phyloP scores from a whole-genome alignment of 2,113 vertebrate species.

The Erythrocebus patas region DNA sequence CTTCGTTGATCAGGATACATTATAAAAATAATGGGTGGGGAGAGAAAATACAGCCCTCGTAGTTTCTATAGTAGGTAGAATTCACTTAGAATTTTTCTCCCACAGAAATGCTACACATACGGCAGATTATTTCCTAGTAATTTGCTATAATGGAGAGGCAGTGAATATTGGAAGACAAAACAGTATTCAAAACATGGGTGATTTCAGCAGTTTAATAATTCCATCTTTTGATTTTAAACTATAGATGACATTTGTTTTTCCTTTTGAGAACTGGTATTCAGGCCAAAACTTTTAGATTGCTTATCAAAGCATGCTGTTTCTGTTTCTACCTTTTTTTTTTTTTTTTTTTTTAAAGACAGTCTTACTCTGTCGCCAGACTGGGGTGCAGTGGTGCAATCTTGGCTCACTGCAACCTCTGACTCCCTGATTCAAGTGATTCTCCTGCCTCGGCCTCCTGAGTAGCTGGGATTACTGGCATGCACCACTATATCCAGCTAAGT shows the following conservation, averaged over 20 bases:
- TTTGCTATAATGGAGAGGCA: neutral
- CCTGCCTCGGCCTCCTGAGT: no score
- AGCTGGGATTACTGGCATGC: no score
- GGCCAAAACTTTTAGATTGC: neutral
- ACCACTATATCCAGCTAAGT: no score
- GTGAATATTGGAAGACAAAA: neutral
- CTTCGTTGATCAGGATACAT: neutral
- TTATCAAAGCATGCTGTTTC: neutral
- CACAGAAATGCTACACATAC: neutral
- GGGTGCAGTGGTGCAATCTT: no score
- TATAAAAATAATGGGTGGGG: neutral
- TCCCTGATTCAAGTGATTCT: no score
- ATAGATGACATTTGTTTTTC: neutral
- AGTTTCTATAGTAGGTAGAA: neutral
- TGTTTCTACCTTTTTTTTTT: no score
- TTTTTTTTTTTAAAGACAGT: no score
- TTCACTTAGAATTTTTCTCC: neutral
- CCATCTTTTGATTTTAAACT: slow-evolving; percentile 10
- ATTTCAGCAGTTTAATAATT: neutral
- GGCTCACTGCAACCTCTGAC: no score
- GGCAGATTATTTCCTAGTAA: neutral
- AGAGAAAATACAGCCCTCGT: neutral
- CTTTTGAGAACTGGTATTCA: neutral
- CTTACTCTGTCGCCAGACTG: no score
- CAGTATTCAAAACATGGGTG: neutral